Evolutionary conservation across 2,888 invertebrate genomes (phyloP), one percentile per base, ranked within the genome.

Genomic region (Athrips mouffetella): DNA sequence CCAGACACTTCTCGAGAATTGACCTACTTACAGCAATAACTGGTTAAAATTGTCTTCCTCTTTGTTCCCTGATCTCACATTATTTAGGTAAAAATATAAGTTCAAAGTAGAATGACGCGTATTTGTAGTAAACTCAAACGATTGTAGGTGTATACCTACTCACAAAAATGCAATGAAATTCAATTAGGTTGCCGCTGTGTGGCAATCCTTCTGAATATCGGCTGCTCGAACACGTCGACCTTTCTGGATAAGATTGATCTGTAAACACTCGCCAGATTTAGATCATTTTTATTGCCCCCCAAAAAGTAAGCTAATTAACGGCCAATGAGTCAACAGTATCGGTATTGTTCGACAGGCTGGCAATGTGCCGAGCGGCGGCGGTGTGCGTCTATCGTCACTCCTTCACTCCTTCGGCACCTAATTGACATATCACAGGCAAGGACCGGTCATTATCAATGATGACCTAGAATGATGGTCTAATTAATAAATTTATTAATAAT

Each of bases 241-340:
- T 42, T 20, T 18, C 44, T 11, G 31, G 31, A 44, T 44, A 44
- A 44, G 42, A 46, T 42, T 50, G 40, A 45, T 46, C 39, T 25
- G 42, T 50, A 46, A 47, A 50, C 46, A 33, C 27, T 31, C 29
- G 30, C 31, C 42, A 33, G 49, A 54, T 50, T 54, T 58, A 51
- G 51, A 66, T 59, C 69, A 67, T 67, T 78, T 80, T 80, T 76
- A 80, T 76, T 72, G 69, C 74, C 55, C 60, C 58, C 67, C 61
- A 66, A 78, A 76, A 80, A 77, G 73, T 76, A 71, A 68, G 62
- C 73, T 70, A 79, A 76, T 80, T 78, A 78, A 73, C 67, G 63
- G 60, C 56, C 66, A 70, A 69, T 74, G 76, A 78, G 68, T 76
- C 79, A 70, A 70, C 60, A 62, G 59, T 57, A 57, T 62, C 65